A percentile compares a stretch with the other conserved stretches of the same genome.
Conservation (phyloP, 1,140 invertebrate species). For the Hycleus phaleratus region DNA sequence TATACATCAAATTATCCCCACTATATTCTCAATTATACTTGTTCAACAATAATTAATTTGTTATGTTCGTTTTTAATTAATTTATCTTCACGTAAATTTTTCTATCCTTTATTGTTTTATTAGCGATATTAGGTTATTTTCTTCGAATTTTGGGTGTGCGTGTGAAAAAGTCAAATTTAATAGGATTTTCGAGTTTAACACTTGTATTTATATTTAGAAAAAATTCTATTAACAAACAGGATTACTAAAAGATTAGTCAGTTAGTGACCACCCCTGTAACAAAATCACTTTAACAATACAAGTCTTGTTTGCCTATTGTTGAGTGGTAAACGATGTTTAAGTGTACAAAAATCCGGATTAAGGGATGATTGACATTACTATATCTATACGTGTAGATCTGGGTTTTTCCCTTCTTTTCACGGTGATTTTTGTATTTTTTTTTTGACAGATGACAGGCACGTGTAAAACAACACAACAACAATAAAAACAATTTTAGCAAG, state of each 20-base stretch:
- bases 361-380: background rate
- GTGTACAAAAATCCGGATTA: background rate
- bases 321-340: too few relatives aligned
- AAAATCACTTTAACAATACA: too few relatives aligned
- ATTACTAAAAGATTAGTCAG: too few relatives aligned
- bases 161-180: background rate
- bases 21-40: slow-evolving; percentile 21
- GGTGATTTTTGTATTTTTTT: background rate
- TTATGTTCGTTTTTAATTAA: slow-evolving; percentile 21
- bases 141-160: background rate
- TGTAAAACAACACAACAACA: slow-evolving; percentile 3
- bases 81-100: slow-evolving; percentile 4
- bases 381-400: background rate
- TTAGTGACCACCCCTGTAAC: too few relatives aligned
- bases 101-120: background rate
- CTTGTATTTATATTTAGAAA: too few relatives aligned
- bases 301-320: too few relatives aligned
- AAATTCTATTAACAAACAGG: too few relatives aligned
- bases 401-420: too few relatives aligned
- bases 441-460: slow-evolving; percentile 9
- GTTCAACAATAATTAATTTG: slow-evolving; percentile 25
- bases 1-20: slow-evolving; percentile 14
- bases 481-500: too few relatives aligned
- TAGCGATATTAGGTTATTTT: background rate
- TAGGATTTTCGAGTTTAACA: too few relatives aligned